Percentiles rank a stretch among this genome's conserved stretches.
Evolutionary conservation across 2,888 invertebrate species (phyloP).

Genomic region (Callosobruchus maculatus): DNA sequence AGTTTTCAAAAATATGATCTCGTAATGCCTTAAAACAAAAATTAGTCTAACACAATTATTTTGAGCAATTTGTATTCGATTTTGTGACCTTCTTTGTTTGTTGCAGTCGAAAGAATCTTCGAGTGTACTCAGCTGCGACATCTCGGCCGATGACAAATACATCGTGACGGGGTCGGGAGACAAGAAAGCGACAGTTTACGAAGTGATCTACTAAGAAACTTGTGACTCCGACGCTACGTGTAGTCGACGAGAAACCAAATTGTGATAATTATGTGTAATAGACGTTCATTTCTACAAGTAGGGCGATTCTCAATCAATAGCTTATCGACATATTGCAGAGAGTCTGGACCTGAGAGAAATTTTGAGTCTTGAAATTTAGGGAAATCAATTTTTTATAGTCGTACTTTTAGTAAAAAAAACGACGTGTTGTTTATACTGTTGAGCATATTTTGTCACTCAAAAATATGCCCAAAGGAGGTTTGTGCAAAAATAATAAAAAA

Average conservation of each 20-base stretch:
- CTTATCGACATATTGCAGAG: not conserved
- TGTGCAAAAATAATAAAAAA: too few species aligned
- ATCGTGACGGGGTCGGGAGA: conserved; percentile 98
- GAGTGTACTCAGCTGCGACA: conserved; percentile 97
- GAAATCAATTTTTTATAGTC: too few species aligned
- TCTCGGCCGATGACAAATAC: conserved; percentile 95
- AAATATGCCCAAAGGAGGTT: too few species aligned
- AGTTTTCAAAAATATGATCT: too few species aligned
- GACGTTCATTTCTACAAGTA: conserved; percentile 20
- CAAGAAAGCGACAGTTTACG: conserved; percentile 96
- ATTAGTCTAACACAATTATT: too few species aligned
- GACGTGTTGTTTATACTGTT: too few species aligned
- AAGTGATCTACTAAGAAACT: conserved; percentile 75
- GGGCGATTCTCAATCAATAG: not conserved
- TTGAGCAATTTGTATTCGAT: too few species aligned
- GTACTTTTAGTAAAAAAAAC: too few species aligned
- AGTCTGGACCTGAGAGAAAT: too few species aligned
- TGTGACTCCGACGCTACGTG: conserved; percentile 1
- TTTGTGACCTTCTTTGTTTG: conserved; percentile 34
- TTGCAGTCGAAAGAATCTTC: conserved; percentile 92
- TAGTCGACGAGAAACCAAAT: conserved; percentile 34
- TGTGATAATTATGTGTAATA: conserved; percentile 44
- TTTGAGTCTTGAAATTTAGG: too few species aligned
- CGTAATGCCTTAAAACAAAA: not conserved
- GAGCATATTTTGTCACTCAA: too few species aligned